Conservation (phyloP, 2,797 vertebrate species). For the Enteromius argenteus region DNA sequence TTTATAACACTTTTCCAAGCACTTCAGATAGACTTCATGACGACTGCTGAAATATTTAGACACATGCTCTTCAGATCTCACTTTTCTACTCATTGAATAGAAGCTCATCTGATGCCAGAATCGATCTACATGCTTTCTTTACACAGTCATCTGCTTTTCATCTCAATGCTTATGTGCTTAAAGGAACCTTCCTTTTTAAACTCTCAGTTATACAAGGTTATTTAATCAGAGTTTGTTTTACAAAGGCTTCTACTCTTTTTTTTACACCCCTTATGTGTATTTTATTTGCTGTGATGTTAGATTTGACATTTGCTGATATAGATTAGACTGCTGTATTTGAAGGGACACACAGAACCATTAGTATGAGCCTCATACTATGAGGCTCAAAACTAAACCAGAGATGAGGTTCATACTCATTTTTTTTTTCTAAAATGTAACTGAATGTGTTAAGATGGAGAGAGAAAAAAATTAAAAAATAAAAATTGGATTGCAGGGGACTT, state of each 20-base stretch:
- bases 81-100: constrained; percentile 31
- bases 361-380: too few relatives aligned
- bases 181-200: constrained; percentile 13
- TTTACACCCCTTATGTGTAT: not conserved
- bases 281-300: constrained; percentile 4
- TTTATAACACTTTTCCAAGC: constrained; percentile 5
- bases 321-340: constrained; percentile 12
- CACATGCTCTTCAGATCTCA: constrained; percentile 17
- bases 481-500: too few relatives aligned
- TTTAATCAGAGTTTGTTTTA: constrained; percentile 17
- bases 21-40: constrained; percentile 10
- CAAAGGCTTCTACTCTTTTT: constrained; percentile 2
- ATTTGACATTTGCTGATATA: constrained; percentile 5
- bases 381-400: not conserved
- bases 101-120: constrained; percentile 34
- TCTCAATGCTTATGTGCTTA: not conserved
- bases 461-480: too few relatives aligned
- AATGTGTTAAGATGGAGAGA: not conserved
- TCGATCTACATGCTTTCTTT: constrained; percentile 19
- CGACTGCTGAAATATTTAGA: constrained; percentile 26
- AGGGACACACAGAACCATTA: not conserved
- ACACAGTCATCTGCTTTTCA: constrained; percentile 13
- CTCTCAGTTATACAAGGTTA: constrained; percentile 3
- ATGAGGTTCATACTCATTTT: not conserved
- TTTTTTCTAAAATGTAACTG: not conserved